These are phyloP conservation scores for Pyrrhura leucotis DNA, from an alignment of 2,797 vertebrate species.

Conservation along the genomic window DNA sequence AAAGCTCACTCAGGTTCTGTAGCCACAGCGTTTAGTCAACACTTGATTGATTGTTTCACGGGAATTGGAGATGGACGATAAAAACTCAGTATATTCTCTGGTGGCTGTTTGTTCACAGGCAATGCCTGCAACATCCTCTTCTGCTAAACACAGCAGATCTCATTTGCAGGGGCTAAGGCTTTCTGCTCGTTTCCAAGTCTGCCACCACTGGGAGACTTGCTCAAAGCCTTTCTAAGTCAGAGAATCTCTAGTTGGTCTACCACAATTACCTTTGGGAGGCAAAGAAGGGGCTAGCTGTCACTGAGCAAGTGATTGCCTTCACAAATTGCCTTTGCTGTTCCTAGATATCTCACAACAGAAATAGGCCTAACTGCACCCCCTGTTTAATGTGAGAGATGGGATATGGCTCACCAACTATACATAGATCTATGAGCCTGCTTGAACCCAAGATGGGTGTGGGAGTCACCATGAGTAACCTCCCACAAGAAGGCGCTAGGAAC, in stretches of 20 bases:
- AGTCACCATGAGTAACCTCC: not conserved
- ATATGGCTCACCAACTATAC: not conserved
- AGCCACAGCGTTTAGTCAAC: not conserved
- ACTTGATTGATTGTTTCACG: not conserved
- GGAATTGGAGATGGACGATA: not conserved
- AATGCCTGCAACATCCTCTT: not conserved
- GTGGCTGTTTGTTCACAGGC: not conserved
- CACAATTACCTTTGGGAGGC: not conserved
- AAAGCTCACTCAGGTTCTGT: not conserved
- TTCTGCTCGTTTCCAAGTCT: not conserved
- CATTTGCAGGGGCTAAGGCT: not conserved
- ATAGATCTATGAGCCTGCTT: not conserved
- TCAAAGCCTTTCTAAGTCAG: not conserved
- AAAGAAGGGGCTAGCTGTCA: not conserved
- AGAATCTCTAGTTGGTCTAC: not conserved
- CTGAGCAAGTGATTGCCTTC: not conserved
- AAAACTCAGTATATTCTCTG: not conserved
- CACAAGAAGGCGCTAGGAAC: not conserved
- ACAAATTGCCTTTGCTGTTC: not conserved
- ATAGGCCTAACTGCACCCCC: not conserved
- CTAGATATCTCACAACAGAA: not conserved
- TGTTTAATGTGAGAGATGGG: not conserved
- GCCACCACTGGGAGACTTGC: not conserved
- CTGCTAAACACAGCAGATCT: not conserved
- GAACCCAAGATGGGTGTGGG: not conserved